phyloP scores from a whole-genome alignment of 2,113 vertebrate species.

The Platysteira castanea region DNA sequence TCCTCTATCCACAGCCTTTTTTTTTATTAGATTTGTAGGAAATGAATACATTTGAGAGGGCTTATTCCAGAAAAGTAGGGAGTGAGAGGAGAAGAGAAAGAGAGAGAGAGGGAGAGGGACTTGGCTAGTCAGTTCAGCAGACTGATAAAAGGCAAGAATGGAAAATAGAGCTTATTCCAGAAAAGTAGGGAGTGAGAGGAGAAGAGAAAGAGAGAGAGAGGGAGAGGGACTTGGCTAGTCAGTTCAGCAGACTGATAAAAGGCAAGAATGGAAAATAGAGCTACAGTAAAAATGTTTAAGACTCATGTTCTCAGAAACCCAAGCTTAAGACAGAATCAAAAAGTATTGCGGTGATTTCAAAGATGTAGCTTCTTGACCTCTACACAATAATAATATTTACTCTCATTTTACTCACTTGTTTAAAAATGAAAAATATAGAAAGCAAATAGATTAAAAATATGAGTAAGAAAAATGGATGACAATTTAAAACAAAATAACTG shows the following conservation, averaged over 20 bases:
- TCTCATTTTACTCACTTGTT: not conserved
- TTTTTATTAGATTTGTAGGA: not conserved
- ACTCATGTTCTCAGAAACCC: not conserved
- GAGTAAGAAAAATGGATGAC: not conserved
- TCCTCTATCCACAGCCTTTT: not conserved
- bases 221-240: not conserved
- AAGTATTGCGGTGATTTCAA: not conserved
- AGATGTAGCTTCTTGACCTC: not conserved
- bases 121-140: not conserved
- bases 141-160: not conserved
- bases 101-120: not conserved
- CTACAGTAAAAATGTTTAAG: not conserved
- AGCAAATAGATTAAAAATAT: not conserved
- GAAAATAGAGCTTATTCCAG: not conserved
- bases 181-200: not conserved
- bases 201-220: not conserved
- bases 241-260: not conserved
- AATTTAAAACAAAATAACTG: not conserved
- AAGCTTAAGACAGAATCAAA: not conserved
- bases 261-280: not conserved
- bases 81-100: too few species aligned
- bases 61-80: not conserved
- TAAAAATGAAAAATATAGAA: not conserved
- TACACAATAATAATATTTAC: not conserved
- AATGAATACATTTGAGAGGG: not conserved